Percentiles rank a stretch among this genome's conserved stretches.
Evolutionary conservation across 1,140 invertebrate species (phyloP).

Genomic region (Ceratitis capitata): DNA sequence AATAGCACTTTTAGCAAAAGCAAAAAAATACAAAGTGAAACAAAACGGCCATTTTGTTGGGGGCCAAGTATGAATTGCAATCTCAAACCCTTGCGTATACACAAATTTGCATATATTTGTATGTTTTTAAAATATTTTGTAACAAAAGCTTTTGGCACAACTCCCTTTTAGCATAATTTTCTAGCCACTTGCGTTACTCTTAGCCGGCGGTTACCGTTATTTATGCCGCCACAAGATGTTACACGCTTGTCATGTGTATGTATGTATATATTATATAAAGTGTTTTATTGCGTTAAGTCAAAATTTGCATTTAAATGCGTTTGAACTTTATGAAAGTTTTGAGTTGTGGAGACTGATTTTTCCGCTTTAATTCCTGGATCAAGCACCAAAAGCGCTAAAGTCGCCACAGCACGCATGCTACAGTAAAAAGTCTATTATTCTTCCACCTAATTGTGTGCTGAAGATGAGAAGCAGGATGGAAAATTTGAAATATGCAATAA

Average conservation of each 20-base stretch:
- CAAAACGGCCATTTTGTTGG: slow-evolving; percentile 1
- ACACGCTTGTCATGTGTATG: neutral
- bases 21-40: neutral
- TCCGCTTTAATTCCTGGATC: neutral
- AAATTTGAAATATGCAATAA: too few species aligned
- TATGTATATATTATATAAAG: neutral
- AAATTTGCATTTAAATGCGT: slow-evolving; percentile 24
- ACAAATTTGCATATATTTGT: too few species aligned
- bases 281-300: neutral
- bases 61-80: neutral
- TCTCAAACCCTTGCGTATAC: neutral
- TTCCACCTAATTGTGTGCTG: neutral
- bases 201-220: neutral
- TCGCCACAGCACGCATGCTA: neutral
- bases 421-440: neutral
- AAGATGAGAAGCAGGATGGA: neutral
- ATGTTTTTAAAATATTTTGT: too few species aligned
- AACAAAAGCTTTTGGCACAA: neutral
- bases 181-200: neutral
- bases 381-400: neutral
- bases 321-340: slow-evolving; percentile 15
- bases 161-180: neutral
- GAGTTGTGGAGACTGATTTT: neutral
- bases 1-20: neutral
- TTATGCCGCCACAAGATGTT: slow-evolving; percentile 23